Base-by-base conservation (phyloP, 2,113 vertebrate species). In the Poecilia latipinna region DNA sequence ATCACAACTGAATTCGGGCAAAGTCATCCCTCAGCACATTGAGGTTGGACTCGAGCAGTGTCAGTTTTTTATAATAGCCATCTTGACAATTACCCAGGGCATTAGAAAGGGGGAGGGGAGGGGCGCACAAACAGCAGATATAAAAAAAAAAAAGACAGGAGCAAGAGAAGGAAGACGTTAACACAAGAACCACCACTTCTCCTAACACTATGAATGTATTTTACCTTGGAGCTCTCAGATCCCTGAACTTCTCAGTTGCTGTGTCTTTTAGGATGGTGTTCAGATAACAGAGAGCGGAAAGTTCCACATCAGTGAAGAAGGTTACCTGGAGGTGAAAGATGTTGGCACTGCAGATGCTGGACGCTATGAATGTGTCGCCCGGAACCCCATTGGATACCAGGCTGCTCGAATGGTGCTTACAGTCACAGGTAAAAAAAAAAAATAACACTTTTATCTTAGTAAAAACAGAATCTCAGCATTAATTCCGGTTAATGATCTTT, bases 211-310 rank as follows among this genome's bases (percentile, higher is more conserved):
- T 48, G 13, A 17, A 19, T 19, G 2, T 48, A 17, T 48, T 48
- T 48, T 17, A 48, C 44, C 3, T 48, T 48, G 17, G 10, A 28
- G 60, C 31, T 11, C 2, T 67, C 8, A 28, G 12, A 3, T 67
- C 37, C 33, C 33, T 39, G 33, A n/a, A 44, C n/a, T 79, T 37
- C 68, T 17, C 33, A 26, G 57, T 70, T 8, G 39, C 8, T 72
- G 4, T 75, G 3, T 79, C 33, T 68, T 89, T 28, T 89, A 99
- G 98, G 98, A 99, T 51, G 97, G 97, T 44, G 96, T 99, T 3
- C 98, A 99, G 89, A 96, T 99, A 65, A 99, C 98, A 6, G 98
- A 99, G 83, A 99, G 98, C 42, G 98, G 98, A 1, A 99, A 99
- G 66, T 99, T 99, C 68, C 97, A 99, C 68, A 95, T 99, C 67